Evolutionary conservation across 2,888 invertebrate species (phyloP), one percentile per base, ranked within the genome.

Genomic region (Torymus auratus): DNA sequence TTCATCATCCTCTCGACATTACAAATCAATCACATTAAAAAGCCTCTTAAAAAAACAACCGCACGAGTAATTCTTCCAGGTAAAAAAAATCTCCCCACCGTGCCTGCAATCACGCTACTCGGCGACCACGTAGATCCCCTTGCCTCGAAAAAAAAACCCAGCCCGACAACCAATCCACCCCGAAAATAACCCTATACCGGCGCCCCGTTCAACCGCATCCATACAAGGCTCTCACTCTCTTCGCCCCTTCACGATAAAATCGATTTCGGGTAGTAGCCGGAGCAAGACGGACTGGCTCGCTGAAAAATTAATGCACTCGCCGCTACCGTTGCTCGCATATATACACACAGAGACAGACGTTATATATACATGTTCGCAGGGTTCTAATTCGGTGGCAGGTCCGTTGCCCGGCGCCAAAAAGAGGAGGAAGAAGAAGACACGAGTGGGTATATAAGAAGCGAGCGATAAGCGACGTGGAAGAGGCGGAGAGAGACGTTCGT

Each of bases 271-370:
- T 62, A 17, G 56, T 13, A 23, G 50, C 20, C 74, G 20, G 17
- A 12, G 58, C 78, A 68, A 78, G 83, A 84, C 82, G 78, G 83
- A 82, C 78, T 13, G 2, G 52, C 65, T 64, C 80, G 41, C 69
- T 88, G 82, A 88, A 88, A 87, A 86, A 86, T 87, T 85, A 85
- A 88, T 83, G 85, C 81, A 76, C 78, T 41, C 70, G 78, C 53
- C 67, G 41, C 41, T 50, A 61, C 85, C 83, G 17, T 56, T 14
- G 52, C 53, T 15, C 65, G 60, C 67, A 41, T 10, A 41, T 7
- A 41, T 7, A 41, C 7, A 7, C 7, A 28, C 28, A 28, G 7
- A 41, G 41, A 41, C 41, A 41, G 7, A 7, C 41, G 5, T 41
- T 41, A 41, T 41, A 41, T 41, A 41, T 28, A 28, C 7, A 28